Percentiles rank a stretch among this genome's conserved stretches.
Conservation (phyloP, 2,797 vertebrate species). For the Poeciliopsis paucimaculata region DNA sequence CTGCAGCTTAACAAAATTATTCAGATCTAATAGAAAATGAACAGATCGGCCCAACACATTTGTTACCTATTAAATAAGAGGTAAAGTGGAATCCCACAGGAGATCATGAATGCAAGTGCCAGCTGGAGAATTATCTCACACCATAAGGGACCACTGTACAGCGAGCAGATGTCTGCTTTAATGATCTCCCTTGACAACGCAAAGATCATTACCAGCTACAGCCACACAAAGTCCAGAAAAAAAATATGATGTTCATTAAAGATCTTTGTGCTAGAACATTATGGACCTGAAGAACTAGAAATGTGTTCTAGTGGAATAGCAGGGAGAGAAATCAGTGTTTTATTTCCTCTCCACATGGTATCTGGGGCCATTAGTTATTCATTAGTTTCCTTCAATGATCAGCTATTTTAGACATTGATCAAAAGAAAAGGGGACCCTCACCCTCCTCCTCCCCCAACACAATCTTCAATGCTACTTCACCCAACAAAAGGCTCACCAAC, state of each 20-base stretch:
- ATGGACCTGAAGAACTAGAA: not conserved
- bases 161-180: slow-evolving; percentile 75
- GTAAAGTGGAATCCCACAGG: slow-evolving; percentile 33
- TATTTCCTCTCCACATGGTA: slow-evolving; percentile 32
- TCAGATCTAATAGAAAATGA: slow-evolving; percentile 6
- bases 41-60: slow-evolving; percentile 19
- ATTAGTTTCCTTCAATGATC: slow-evolving; percentile 34
- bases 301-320: not conserved
- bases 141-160: slow-evolving; percentile 67
- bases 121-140: slow-evolving; percentile 68
- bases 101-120: slow-evolving; percentile 41
- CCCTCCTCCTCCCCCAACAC: slow-evolving; percentile 12
- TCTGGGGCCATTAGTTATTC: slow-evolving; percentile 59
- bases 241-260: not conserved
- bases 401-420: slow-evolving; percentile 45
- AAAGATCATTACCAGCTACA: slow-evolving; percentile 60
- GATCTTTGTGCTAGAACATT: not conserved
- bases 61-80: slow-evolving; percentile 37
- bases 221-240: slow-evolving; percentile 43
- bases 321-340: slow-evolving; percentile 33
- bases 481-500: slow-evolving; percentile 70
- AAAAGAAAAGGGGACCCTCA: slow-evolving; percentile 34
- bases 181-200: slow-evolving; percentile 74
- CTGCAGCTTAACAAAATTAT: not conserved
- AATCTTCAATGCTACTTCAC: slow-evolving; percentile 34